Conservation (phyloP, 2,888 invertebrate genomes). For the Dexiosoma caninum region DNA sequence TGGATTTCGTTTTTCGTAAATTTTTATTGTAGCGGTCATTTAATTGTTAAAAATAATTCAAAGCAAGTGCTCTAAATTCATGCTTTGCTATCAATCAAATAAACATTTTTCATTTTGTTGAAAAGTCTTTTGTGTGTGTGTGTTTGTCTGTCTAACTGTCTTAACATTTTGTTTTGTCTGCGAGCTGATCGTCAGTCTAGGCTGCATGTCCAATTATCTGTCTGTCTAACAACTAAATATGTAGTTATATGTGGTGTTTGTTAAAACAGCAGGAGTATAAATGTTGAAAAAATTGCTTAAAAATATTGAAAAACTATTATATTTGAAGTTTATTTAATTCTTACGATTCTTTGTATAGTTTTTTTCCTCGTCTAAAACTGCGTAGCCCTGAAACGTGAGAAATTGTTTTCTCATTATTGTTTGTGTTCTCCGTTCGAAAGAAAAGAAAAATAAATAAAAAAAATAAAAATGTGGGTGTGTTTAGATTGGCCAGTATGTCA, state of each 20-base stretch:
- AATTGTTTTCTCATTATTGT: conserved; percentile 3
- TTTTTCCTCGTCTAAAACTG: neutral
- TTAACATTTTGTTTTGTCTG: neutral
- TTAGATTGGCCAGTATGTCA: conserved; percentile 11
- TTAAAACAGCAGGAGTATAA: neutral
- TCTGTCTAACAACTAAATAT: conserved; percentile 24
- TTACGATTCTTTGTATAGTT: neutral
- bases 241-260: conserved; percentile 29
- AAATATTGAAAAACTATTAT: conserved; percentile 9
- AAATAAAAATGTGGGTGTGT: conserved; percentile 52
- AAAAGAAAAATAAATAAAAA: no score
- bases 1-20: neutral
- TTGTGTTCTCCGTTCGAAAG: neutral
- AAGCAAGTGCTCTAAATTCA: conserved; percentile 59
- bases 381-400: conserved; percentile 59
- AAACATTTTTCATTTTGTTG: conserved; percentile 42
- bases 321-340: conserved; percentile 16
- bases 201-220: conserved; percentile 40
- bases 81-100: conserved; percentile 54
- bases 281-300: neutral
- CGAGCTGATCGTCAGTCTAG: neutral
- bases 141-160: conserved; percentile 1
- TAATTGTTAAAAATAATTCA: conserved; percentile 29
- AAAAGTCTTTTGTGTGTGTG: no score
- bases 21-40: conserved; percentile 1